Evolutionary conservation across 1,140 invertebrate genomes (phyloP), one percentile per base, ranked within the genome.

Genomic region (Drusus annulatus): DNA sequence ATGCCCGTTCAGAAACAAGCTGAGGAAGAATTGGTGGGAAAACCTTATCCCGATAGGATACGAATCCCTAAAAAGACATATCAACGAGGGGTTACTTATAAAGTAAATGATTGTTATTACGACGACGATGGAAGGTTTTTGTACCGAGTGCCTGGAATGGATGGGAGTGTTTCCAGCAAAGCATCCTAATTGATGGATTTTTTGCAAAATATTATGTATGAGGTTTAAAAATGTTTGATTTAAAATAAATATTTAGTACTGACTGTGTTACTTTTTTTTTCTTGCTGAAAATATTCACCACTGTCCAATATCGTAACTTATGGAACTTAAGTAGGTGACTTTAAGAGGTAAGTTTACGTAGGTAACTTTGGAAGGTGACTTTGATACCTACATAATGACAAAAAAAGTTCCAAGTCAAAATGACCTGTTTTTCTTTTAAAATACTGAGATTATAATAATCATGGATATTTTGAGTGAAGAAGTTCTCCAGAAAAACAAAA

Each of bases 71-170:
- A 90, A 75, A 89, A 91, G 71, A 86, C 91, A 15, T 91, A 88
- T 19, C 91, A 91, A 81, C 86, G 87, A 84, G 93, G 92, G 21
- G 91, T 90, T 36, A 94, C 92, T 16, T 95, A 94, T 84, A 92
- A 92, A 85, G 89, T 95, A 1, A 91, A 93, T 82, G 94, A 95
- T 88, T 93, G 93, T 83, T 95, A 93, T 87, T 95, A 95, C 86
- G 93, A 95, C 86, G 89, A 92, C 85, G 93, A 95, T 90, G 94
- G 94, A 0, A 88, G 90, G 86, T 95, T 95, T 90, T 90, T 95
- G 17, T 95, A 95, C 84, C 89, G 94, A 84, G 92, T 95, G 21
- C 92, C 94, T 31, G 94, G 93, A 78, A 90, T 94, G 90, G 19
- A 21, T 1, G 36, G n/a, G 16, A 71, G 54, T 6, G n/a, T 21